phyloP scores from a whole-genome alignment of 2,888 invertebrate genomes.

The Anodontia alba region DNA sequence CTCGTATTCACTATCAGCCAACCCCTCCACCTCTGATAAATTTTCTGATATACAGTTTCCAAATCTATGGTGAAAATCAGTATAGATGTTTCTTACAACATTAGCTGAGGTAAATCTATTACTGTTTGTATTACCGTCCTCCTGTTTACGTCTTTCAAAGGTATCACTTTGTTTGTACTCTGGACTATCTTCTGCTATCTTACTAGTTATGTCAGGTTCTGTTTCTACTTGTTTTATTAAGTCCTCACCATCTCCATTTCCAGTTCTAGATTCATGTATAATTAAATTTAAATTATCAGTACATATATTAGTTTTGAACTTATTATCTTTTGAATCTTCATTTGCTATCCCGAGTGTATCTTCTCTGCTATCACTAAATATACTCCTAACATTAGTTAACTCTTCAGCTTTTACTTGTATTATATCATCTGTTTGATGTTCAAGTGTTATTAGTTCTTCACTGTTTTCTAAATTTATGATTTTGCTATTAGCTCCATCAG shows the following conservation, averaged over 20 bases:
- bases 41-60: background rate
- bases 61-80: too few species aligned
- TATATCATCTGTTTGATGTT: background rate
- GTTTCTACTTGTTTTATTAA: background rate
- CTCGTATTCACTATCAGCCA: constrained; percentile 37
- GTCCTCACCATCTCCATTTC: background rate
- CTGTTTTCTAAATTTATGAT: background rate
- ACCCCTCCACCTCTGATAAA: constrained; percentile 21
- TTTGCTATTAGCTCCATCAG: background rate
- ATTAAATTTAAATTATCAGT: background rate
- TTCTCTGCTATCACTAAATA: background rate
- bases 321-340: background rate
- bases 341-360: background rate
- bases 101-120: background rate
- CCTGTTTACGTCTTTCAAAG: background rate
- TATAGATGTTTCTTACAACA: too few species aligned
- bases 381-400: background rate
- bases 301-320: background rate
- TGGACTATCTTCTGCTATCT: background rate
- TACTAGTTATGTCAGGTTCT: background rate
- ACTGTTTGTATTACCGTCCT: too few species aligned
- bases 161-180: background rate
- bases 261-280: background rate
- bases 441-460: background rate
- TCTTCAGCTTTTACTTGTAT: background rate